These are phyloP conservation scores for Gasterosteus aculeatus DNA, from an alignment of 2,113 vertebrate species.

Conservation along the genomic window DNA sequence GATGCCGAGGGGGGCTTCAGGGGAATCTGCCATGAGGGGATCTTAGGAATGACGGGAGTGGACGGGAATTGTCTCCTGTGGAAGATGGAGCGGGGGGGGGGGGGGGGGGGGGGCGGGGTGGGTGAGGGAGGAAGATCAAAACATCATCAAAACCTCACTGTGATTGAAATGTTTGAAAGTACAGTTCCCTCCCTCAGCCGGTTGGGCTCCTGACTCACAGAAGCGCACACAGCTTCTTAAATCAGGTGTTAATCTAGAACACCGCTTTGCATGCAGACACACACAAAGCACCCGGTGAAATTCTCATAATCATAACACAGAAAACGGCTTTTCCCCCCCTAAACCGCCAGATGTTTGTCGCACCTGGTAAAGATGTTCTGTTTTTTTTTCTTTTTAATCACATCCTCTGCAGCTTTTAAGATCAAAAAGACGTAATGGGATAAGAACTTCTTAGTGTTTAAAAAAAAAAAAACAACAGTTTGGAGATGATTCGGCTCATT, in stretches of 20 bases:
- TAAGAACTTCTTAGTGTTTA: slow-evolving; percentile 54
- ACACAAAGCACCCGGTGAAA: slow-evolving; percentile 40
- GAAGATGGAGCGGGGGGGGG: slow-evolving; percentile 49
- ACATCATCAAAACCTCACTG: slow-evolving; percentile 4
- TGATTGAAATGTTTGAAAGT: slow-evolving; percentile 29
- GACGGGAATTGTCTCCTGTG: slow-evolving; percentile 96
- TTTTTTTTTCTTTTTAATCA: slow-evolving; percentile 48
- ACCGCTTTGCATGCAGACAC: slow-evolving; percentile 26
- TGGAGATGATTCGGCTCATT: slow-evolving; percentile 61
- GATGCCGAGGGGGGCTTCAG: slow-evolving; percentile 87
- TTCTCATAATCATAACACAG: slow-evolving; percentile 58
- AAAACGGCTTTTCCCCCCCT: slow-evolving; percentile 25
- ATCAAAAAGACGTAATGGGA: slow-evolving; percentile 69
- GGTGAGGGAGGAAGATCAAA: slow-evolving; percentile 32
- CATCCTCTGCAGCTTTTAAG: slow-evolving; percentile 70
- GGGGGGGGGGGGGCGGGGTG: slow-evolving; percentile 36
- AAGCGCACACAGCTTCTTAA: slow-evolving; percentile 6
- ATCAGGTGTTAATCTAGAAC: slow-evolving; percentile 6
- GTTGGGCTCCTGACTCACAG: slow-evolving; percentile 5
- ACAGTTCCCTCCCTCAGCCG: slow-evolving; percentile 11
- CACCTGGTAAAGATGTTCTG: slow-evolving; percentile 69
- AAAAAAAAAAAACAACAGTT: slow-evolving; percentile 43
- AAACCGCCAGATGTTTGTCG: slow-evolving; percentile 70
- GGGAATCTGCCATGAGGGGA: slow-evolving; percentile 96
- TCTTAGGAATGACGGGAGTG: slow-evolving; percentile 91